Evolutionary conservation across 2,888 invertebrate genomes (phyloP), one percentile per base, ranked within the genome.

Genomic region (Toxonevra muliebris): DNA sequence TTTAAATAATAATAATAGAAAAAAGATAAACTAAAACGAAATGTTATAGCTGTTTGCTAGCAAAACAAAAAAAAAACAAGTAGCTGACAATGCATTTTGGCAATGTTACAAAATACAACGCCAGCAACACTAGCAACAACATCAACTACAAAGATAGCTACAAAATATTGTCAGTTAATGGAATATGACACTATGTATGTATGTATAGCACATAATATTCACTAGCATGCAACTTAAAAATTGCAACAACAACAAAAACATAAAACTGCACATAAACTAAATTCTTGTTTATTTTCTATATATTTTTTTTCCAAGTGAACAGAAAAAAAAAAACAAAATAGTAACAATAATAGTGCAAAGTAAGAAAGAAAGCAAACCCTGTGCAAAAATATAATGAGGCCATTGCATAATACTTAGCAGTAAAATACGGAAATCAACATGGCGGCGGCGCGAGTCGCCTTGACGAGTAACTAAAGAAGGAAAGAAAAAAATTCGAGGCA

Each of bases 331-430:
- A 54, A 54, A 19, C 3, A 17, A 20, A 54, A 54, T 15, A 19
- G 9, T n/a, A 54, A 19, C 12, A 54, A 54, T 19, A 17, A n/a
- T 5, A 17, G 12, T 54, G 54, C 17, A 54, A 20, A 12, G 17
- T n/a, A n/a, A 48, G 15, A 8, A 15, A 48, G 48, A n/a, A 15
- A 3, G 48, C 2, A 15, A 15, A n/a, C 4, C 48, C 15, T n/a
- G 48, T 48, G 15, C 15, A 48, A 15, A 12, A 48, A 2, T 15
- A 48, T 48, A 48, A 48, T 48, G 48, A 48, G 48, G 48, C 48
- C 48, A 48, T 48, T 48, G 48, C 48, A 48, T 48, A 48, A 48
- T 48, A 15, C 13, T 48, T n/a, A 48, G 48, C 48, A 48, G 48
- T 30, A 7, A 30, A 30, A 30, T 4, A 7, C 48, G 48, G 48